phyloP scores from a whole-genome alignment of 2,888 invertebrate species.

The Eristalinus sepulchralis region DNA sequence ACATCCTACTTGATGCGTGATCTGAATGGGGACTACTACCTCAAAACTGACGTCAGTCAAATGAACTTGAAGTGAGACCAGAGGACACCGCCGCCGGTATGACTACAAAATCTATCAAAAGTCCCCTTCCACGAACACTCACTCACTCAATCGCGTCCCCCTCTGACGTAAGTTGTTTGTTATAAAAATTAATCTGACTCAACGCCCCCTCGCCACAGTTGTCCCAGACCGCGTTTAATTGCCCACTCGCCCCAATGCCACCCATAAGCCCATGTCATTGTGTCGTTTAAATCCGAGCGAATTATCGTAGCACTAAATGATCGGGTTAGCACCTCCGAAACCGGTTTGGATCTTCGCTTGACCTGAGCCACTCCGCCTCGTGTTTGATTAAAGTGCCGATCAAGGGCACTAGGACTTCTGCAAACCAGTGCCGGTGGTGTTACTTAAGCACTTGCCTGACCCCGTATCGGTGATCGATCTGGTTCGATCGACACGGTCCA shows the following conservation, averaged over 20 bases:
- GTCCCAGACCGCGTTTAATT: neutral
- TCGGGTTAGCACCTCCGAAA: neutral
- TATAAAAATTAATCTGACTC: neutral
- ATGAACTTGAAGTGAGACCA: neutral
- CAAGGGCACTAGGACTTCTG: neutral
- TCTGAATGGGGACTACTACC: too few relatives aligned
- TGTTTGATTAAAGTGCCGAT: neutral
- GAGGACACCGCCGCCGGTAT: neutral
- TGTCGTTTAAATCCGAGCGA: neutral
- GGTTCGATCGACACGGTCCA: neutral
- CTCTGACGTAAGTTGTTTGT: neutral
- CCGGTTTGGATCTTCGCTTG: neutral
- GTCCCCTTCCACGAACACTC: neutral
- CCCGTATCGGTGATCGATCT: constrained; percentile 2
- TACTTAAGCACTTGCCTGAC: constrained; percentile 39
- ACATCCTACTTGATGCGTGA: too few relatives aligned
- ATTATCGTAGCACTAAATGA: neutral
- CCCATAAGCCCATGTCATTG: neutral
- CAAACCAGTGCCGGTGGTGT: constrained; percentile 8
- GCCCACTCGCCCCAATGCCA: neutral
- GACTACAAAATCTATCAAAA: neutral
- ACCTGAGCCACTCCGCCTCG: neutral
- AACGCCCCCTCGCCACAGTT: too few relatives aligned
- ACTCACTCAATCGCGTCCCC: neutral
- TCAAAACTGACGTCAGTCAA: neutral